Evolutionary conservation across 2,113 vertebrate genomes (phyloP), one percentile per base, ranked within the genome.

Genomic region (Scophthalmus maximus): DNA sequence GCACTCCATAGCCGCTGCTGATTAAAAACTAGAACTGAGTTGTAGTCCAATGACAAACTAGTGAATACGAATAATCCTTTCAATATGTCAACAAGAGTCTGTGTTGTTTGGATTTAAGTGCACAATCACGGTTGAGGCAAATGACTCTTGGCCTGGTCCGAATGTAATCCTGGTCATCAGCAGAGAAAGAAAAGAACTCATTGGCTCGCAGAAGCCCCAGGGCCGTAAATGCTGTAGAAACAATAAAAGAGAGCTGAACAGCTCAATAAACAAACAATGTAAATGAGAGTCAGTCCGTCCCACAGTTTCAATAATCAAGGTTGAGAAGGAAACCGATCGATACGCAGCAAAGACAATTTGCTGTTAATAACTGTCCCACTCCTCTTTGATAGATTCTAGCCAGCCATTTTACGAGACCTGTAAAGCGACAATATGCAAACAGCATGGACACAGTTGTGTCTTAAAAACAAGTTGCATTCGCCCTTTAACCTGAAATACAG

Each of bases 191-290:
- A 57, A 64, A 76, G 20, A 34, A 71, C 38, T 60, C 59, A 65
- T 56, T 30, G 55, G 42, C 60, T 68, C 17, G 27, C 44, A 58
- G 26, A 55, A 59, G 53, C 47, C 47, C 30, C 12, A 6, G 14
- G 42, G 70, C 74, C 22, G 8, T 71, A 73, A 79, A 82, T 27
- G 47, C 50, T 22, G 14, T 15, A 42, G 9, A 75, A 80, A 81
- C 72, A 20, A 62, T 68, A 81, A 76, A 74, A 71, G 36, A 56
- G 42, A 78, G 34, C 20, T 61, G 26, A 87, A 65, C 12, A 34
- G 51, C 22, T 72, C 51, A 73, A 82, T 77, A 80, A 82, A 60
- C 29, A 79, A 74, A 58, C 42, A 69, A 75, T 57, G 61, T 67
- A 68, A 81, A 76, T 60, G 61, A 32, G n/a, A 76, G 46, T 25